A percentile compares a stretch with the other conserved stretches of the same genome.
phyloP scores from a whole-genome alignment of 2,113 vertebrate genomes.

The Leptobrachium leishanense region DNA sequence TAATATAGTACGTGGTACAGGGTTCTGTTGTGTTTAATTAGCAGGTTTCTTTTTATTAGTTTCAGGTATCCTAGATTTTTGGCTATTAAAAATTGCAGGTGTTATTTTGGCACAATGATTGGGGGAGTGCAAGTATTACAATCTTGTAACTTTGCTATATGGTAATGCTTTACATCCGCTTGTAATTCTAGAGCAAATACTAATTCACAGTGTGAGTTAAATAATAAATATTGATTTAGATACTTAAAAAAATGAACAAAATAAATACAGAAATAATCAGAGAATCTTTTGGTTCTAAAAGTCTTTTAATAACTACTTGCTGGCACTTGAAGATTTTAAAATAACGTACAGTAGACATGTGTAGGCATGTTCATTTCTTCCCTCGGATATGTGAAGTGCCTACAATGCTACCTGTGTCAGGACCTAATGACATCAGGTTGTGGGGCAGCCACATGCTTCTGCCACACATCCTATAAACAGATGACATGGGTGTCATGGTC shows the following conservation, averaged over 20 bases:
- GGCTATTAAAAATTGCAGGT: conserved; percentile 83
- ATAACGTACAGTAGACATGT: too few relatives aligned
- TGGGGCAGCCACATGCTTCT: too few relatives aligned
- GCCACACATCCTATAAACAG: too few relatives aligned
- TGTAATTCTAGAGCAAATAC: conserved; percentile 70
- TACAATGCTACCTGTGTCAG: too few relatives aligned
- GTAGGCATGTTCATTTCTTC: too few relatives aligned
- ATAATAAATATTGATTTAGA: conserved; percentile 76
- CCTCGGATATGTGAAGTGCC: too few relatives aligned
- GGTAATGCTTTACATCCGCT: conserved; percentile 69
- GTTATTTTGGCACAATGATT: conserved; percentile 62
- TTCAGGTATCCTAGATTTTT: conserved; percentile 78
- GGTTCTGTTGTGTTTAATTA: conserved; percentile 75
- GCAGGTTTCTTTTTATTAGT: conserved; percentile 78
- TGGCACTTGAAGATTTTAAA: too few relatives aligned
- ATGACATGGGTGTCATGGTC: too few relatives aligned
- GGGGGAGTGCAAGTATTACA: conserved; percentile 66
- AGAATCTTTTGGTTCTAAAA: too few relatives aligned
- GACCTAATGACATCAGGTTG: too few relatives aligned
- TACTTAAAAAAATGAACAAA: conserved; percentile 44
- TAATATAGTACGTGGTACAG: conserved; percentile 63
- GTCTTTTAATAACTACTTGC: too few relatives aligned
- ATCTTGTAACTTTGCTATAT: conserved; percentile 73
- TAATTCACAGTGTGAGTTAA: conserved; percentile 70
- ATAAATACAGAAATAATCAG: too few relatives aligned